A percentile compares a stretch with the other conserved stretches of the same genome.
Conservation (phyloP, 2,888 invertebrate species). For the Leptinotarsa tumamoca region DNA sequence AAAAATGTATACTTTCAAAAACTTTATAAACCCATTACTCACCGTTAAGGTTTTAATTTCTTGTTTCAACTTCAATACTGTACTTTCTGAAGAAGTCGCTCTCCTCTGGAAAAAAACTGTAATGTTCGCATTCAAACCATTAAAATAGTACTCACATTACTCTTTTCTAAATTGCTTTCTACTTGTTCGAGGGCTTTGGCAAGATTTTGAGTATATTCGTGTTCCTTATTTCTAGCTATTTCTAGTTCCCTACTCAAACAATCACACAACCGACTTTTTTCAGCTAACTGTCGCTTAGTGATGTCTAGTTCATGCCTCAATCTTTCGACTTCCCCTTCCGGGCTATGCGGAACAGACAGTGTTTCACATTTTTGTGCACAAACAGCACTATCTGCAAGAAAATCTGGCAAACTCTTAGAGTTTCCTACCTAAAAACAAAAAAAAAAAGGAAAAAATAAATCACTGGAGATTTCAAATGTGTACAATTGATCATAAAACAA, state of each 20-base stretch:
- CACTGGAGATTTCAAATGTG: neutral
- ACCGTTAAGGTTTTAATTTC: constrained; percentile 80
- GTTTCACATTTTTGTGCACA: constrained; percentile 58
- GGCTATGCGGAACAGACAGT: constrained; percentile 53
- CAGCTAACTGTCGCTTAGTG: constrained; percentile 68
- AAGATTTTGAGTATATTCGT: constrained; percentile 69
- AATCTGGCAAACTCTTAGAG: constrained; percentile 76
- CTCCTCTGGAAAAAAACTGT: constrained; percentile 68
- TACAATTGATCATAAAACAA: neutral
- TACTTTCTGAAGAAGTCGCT: constrained; percentile 73
- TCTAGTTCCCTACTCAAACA: constrained; percentile 70
- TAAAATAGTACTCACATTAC: constrained; percentile 65
- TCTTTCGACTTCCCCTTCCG: constrained; percentile 65
- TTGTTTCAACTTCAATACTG: constrained; percentile 74
- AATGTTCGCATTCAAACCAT: neutral
- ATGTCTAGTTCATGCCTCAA: constrained; percentile 71
- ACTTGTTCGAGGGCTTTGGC: constrained; percentile 72
- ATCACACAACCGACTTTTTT: constrained; percentile 69
- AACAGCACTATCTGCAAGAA: constrained; percentile 78
- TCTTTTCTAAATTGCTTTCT: constrained; percentile 72
- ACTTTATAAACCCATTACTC: constrained; percentile 37
- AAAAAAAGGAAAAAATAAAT: constrained; percentile 13
- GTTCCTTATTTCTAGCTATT: constrained; percentile 68
- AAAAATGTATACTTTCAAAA: no score
- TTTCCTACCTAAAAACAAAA: constrained; percentile 61